Evolutionary conservation across 2,113 vertebrate species (phyloP), one percentile per base, ranked within the genome.

Genomic region (Agapornis roseicollis): DNA sequence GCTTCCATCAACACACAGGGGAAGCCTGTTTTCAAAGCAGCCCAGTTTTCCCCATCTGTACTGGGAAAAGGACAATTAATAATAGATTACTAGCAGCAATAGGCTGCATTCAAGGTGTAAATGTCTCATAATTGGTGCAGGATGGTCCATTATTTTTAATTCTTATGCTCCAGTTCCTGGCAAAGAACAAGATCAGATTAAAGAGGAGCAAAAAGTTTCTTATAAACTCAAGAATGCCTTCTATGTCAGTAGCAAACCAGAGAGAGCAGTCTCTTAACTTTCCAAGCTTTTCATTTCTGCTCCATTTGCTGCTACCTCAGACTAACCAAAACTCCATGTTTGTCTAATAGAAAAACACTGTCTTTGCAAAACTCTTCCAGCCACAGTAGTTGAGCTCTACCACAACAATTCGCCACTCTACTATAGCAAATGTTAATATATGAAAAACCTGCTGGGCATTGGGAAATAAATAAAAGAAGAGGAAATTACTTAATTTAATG

Each of bases 301-400:
- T 89, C 92, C 94, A 63, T 94, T 97, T 96, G 86, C 86, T 94
- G 61, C 95, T 89, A 77, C 90, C 93, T 95, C 92, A 91, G 74
- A 53, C 55, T 94, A 91, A 97, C 87, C 81, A 86, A 92, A 94
- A 77, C 76, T 89, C 94, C 63, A 53, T 86, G 61, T 94, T 94
- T 92, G 73, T 86, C 93, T 94, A 64, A 96, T 84, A 85, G 53
- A 92, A 90, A 82, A 39, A 17, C 60, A 56, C 23, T 39, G 50
- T 86, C 96, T 96, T 94, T 58, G n/a, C 25, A 23, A 74, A 95
- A 87, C 56, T 90, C 84, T 93, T 97, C 87, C 90, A 96, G 78
- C 84, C 93, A 71, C 81, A 80, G 74, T 68, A 88, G 81, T 88
- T 97, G 83, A 90, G 81, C 64, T 91, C 41, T 63, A 91, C 89